Evolutionary conservation across 2,797 vertebrate species (phyloP), one percentile per base, ranked within the genome.

Genomic region (Characodon lateralis): DNA sequence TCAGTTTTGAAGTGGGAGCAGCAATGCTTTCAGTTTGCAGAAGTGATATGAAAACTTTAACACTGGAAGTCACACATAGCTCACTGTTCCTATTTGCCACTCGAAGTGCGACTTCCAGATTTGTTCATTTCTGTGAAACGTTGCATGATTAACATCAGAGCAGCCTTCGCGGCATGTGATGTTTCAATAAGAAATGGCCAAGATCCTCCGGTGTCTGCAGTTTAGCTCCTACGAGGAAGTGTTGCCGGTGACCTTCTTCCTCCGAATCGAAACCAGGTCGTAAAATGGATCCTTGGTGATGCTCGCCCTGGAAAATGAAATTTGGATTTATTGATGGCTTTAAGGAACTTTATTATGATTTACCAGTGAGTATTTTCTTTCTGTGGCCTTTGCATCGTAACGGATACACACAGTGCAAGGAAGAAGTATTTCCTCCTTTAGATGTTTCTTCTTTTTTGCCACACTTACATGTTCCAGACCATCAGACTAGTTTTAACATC

Each of bases 201-300:
- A 41, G 53, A 43, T 71, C 41, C 48, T 2, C 22, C 3, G 26
- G 43, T 14, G 68, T 72, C 53, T 51, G n/a, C 56, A 5, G 46
- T 28, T 76, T 92, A 79, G 78, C 71, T 83, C 72, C n/a, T 78
- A 50, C 1, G 74, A 78, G 0, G 78, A 71, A 0, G 79, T 53
- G 66, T 82, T 88, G 93, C 55, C 93, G 80, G 95, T 94, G 22
- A 98, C 90, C 87, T 96, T 98, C 91, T 95, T 97, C 93, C 97
- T 98, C 28, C 97, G 94, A 16, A 94, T 89, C 16, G 95, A 94
- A 53, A 98, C 95, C 85, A 98, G 89, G 91, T 99, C 97, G 9
- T 97, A 97, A 87, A 99, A 98, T 63, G 98, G 97, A 78, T 98
- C 95, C n/a, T 96, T 97, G 72, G 97, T 96, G 89, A 99, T 96